Evolutionary conservation across 2,113 vertebrate genomes (phyloP).

Genomic region (Phalacrocorax brasilianus): DNA sequence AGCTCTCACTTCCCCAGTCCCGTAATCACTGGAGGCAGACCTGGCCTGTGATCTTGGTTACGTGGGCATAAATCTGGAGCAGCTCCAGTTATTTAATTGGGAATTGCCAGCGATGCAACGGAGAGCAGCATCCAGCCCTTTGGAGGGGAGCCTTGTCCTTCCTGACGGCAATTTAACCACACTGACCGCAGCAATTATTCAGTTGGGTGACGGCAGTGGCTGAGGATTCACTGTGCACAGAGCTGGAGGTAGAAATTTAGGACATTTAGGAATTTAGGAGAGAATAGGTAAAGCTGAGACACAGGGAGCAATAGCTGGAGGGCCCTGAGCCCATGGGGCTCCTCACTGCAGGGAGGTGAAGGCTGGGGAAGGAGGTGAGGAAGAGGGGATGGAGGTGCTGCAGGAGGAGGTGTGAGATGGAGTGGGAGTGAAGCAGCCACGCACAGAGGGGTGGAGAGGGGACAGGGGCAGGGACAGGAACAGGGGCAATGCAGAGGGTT

Average conservation of each 20-base stretch:
- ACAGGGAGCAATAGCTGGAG: rapidly evolving
- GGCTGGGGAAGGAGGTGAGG: background rate
- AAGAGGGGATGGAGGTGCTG: background rate
- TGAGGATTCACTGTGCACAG: rapidly evolving
- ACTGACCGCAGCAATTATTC: rapidly evolving
- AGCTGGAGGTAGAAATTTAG: background rate
- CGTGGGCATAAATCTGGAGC: background rate
- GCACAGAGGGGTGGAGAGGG: rapidly evolving
- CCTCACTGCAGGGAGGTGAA: background rate
- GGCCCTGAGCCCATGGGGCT: background rate
- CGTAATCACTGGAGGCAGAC: background rate
- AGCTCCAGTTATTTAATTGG: background rate
- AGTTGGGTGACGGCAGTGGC: background rate
- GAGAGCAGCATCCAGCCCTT: background rate
- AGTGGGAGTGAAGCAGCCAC: background rate
- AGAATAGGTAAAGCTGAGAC: background rate
- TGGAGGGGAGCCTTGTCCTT: background rate
- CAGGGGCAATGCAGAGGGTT: background rate
- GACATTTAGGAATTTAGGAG: background rate
- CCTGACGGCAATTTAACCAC: background rate
- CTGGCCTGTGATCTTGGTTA: background rate
- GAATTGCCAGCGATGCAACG: background rate
- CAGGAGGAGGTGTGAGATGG: background rate
- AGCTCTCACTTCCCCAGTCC: background rate
- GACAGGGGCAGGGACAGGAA: background rate